phyloP scores from a whole-genome alignment of 2,797 vertebrate species.

The Dipus sagitta region DNA sequence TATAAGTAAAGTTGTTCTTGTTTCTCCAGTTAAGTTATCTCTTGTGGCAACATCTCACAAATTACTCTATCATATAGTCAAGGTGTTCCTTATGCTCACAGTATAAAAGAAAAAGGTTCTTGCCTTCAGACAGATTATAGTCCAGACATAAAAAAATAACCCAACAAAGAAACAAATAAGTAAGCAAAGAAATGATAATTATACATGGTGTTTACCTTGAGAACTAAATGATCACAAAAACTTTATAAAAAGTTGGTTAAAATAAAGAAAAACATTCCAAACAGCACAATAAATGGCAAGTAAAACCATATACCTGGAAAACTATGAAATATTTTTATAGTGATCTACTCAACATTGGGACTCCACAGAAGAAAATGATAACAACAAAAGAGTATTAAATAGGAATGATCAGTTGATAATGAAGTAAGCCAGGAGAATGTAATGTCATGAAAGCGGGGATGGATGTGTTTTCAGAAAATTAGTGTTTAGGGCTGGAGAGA shows the following conservation, averaged over 20 bases:
- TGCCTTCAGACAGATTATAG: background rate
- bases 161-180: background rate
- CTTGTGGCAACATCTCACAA: background rate
- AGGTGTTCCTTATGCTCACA: background rate
- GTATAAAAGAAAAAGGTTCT: background rate
- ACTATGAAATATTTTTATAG: background rate
- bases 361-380: background rate
- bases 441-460: background rate
- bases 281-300: background rate
- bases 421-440: background rate
- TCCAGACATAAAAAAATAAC: constrained; percentile 37
- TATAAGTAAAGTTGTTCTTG: background rate
- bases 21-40: constrained; percentile 28
- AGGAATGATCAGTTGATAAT: background rate
- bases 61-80: background rate
- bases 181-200: background rate
- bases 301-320: background rate
- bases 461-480: background rate
- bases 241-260: constrained; percentile 3
- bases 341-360: too few relatives aligned
- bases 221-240: background rate
- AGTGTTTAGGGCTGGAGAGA: too few relatives aligned
- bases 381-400: background rate
- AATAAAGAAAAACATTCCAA: background rate
- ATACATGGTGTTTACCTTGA: background rate